These are phyloP conservation scores for Lochmaea crataegi DNA, from an alignment of 2,888 invertebrate genomes.

Conservation along the genomic window DNA sequence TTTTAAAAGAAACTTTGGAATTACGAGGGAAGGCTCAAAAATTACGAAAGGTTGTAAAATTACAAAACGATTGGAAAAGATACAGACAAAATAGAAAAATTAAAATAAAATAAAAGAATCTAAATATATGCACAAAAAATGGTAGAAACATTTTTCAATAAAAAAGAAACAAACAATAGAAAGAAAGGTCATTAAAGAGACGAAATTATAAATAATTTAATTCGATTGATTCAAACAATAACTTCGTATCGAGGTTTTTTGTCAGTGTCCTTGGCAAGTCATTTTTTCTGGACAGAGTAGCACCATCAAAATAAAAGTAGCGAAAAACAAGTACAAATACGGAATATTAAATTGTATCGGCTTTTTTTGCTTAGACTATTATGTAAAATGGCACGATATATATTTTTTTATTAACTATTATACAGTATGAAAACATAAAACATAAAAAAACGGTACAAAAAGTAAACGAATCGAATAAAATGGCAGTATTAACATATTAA, in stretches of 20 bases:
- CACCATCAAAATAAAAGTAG: slow-evolving; percentile 43
- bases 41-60: too few relatives aligned
- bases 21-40: too few relatives aligned
- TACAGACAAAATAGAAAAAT: too few relatives aligned
- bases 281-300: slow-evolving; percentile 12
- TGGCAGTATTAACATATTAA: slow-evolving; percentile 59
- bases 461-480: slow-evolving; percentile 58
- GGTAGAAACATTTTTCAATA: too few relatives aligned
- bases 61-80: too few relatives aligned
- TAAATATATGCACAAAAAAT: too few relatives aligned
- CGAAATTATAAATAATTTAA: too few relatives aligned
- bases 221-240: not conserved
- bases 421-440: slow-evolving; percentile 58
- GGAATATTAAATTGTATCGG: slow-evolving; percentile 45
- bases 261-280: not conserved
- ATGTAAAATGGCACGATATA: slow-evolving; percentile 63
- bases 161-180: too few relatives aligned
- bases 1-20: too few relatives aligned
- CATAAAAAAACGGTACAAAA: slow-evolving; percentile 58
- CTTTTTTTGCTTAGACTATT: slow-evolving; percentile 50
- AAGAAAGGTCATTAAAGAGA: not conserved
- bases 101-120: too few relatives aligned
- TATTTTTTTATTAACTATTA: slow-evolving; percentile 54
- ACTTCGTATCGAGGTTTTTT: not conserved
- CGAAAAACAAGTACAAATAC: slow-evolving; percentile 17